phyloP scores from a whole-genome alignment of 2,888 invertebrate species.

The Trisateles emortualis region DNA sequence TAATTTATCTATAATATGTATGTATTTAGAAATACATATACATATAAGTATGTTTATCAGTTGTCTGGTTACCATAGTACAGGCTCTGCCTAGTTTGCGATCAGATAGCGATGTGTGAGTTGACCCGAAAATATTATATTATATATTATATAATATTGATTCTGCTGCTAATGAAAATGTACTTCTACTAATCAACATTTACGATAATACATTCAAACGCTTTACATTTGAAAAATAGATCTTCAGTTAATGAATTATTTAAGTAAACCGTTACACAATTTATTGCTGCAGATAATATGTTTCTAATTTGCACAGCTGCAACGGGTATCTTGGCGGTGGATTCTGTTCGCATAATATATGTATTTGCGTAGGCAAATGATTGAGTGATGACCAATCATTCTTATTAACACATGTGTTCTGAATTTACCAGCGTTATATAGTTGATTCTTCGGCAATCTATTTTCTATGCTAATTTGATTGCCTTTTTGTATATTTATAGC shows the following conservation, averaged over 20 bases:
- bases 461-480: too few relatives aligned
- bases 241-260: conserved; percentile 15
- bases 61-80: too few relatives aligned
- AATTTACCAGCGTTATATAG: conserved; percentile 13
- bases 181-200: background rate
- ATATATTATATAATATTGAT: too few relatives aligned
- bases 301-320: conserved; percentile 39
- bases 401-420: conserved; percentile 30
- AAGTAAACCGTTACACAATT: conserved; percentile 26
- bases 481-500: too few relatives aligned
- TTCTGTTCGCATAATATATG: conserved; percentile 21
- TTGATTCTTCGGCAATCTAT: too few relatives aligned
- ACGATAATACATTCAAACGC: background rate
- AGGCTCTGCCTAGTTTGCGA: too few relatives aligned
- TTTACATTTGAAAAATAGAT: conserved; percentile 9
- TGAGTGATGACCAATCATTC: conserved; percentile 16
- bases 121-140: too few relatives aligned
- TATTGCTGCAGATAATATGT: conserved; percentile 34
- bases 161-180: too few relatives aligned
- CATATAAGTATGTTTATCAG: too few relatives aligned
- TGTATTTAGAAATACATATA: too few relatives aligned
- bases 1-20: too few relatives aligned
- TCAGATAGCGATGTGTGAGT: too few relatives aligned
- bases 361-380: conserved; percentile 16
- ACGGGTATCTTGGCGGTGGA: conserved; percentile 15